Base-by-base conservation (phyloP, 2,888 invertebrate genomes). In the Scaeva pyrastri region DNA sequence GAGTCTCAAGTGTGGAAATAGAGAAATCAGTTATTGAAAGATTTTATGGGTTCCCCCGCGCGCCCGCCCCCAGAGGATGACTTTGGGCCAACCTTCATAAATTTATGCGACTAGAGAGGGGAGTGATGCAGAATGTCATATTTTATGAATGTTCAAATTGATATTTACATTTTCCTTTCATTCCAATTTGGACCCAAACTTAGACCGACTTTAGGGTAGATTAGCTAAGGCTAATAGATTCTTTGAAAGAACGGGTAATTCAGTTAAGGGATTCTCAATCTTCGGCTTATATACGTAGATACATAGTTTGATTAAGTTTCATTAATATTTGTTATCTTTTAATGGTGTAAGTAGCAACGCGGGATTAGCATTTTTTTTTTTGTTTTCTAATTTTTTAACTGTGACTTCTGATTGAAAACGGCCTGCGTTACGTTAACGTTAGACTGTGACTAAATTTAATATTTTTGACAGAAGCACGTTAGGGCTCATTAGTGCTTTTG, bases 1-100 rank as follows among this genome's bases (percentile, higher is more conserved):
- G 81, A 81, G 80, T 85, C 71, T 43, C 36, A 16, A 58, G 39
- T 66, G 48, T 66, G 48, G 21, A 66, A 85, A 80, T 85, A 55
- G 68, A 85, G 85, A 85, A 76, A 81, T 85, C 64, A 41, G 19
- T 74, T 43, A 19, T 52, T 14, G 12, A 45, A n/a, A n/a, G 16
- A 26, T 77, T 77, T 62, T 77, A 62, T 70, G 77, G 16, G 14
- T 50, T 68, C 50, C 48, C 36, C 60, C 31, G 6, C 31, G 8
- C 6, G 8, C 31, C 31, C 31, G 8, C 6, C 5, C 3, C 19
- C n/a, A n/a, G 39, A 14, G 26, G 41, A 60, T n/a, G 8, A 76
- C 39, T 48, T 60, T 26, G 23, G 5, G 31, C 3, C 31, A n/a
- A n/a, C n/a, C n/a, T n/a, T n/a, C n/a, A n/a, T 31, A 39, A 56